A percentile compares a stretch with the other conserved stretches of the same genome.
phyloP scores from a whole-genome alignment of 1,140 invertebrate genomes.

The Cecropterus lyciades region DNA sequence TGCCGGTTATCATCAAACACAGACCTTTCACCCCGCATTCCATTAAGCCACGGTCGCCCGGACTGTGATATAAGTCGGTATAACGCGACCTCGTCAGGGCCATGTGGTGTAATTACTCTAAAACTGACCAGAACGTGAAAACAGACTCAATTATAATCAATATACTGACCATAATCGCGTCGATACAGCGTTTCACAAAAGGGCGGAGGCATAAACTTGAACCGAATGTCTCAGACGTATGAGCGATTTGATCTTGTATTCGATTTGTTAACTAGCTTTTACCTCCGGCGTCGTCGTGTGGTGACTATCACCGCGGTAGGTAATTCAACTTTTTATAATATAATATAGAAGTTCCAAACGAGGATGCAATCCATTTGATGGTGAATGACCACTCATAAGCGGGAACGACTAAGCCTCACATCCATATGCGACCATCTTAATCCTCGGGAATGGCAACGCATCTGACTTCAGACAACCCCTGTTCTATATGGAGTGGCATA shows the following conservation, averaged over 20 bases:
- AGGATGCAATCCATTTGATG: too few species aligned
- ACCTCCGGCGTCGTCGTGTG: too few species aligned
- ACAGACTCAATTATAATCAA: background rate
- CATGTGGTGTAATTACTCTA: constrained; percentile 15
- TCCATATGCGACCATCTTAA: too few species aligned
- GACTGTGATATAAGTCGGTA: constrained; percentile 58
- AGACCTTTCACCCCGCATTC: constrained; percentile 65
- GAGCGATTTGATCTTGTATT: constrained; percentile 6
- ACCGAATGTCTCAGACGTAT: constrained; percentile 13
- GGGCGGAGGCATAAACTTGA: constrained; percentile 23
- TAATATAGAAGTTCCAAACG: too few species aligned
- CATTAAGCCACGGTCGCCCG: constrained; percentile 51
- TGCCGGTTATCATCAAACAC: constrained; percentile 41
- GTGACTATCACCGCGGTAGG: too few species aligned
- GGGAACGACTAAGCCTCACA: too few species aligned
- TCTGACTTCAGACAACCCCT: too few species aligned
- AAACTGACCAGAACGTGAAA: constrained; percentile 5
- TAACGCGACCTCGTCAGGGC: constrained; percentile 49
- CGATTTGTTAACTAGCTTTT: background rate
- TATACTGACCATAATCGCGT: background rate
- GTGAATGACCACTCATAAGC: too few species aligned
- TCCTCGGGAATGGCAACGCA: too few species aligned
- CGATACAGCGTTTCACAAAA: background rate
- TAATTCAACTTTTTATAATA: too few species aligned
- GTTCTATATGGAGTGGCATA: too few species aligned